phyloP scores from a whole-genome alignment of 2,113 vertebrate species.

The Ammodytes marinus region DNA sequence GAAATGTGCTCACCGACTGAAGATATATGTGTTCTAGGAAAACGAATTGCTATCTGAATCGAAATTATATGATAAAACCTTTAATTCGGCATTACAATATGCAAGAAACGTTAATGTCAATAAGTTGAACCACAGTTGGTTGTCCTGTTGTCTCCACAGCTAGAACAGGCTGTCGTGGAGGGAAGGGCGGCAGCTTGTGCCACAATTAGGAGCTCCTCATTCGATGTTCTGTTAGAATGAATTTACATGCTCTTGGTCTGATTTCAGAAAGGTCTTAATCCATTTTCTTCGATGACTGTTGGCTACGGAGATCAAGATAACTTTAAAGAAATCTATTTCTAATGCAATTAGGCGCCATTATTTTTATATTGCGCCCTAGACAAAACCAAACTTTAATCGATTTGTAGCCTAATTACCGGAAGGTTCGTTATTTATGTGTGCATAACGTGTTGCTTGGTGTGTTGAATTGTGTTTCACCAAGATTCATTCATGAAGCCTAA shows the following conservation, averaged over 20 bases:
- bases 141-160: slow-evolving; percentile 19
- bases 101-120: background rate
- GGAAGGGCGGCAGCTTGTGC: background rate
- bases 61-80: fast-evolving
- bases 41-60: no score
- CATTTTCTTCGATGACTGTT: background rate
- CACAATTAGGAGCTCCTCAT: background rate
- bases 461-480: background rate
- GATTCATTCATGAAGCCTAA: background rate
- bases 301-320: background rate
- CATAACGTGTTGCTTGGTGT: background rate
- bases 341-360: background rate
- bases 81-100: background rate
- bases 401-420: background rate
- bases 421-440: background rate
- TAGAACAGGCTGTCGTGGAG: background rate
- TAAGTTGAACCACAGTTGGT: background rate
- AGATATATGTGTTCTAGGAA: background rate
- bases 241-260: background rate
- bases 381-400: background rate
- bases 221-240: background rate
- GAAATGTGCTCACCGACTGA: background rate
- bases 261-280: background rate
- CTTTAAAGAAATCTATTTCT: background rate
- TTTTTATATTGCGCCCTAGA: background rate